Evolutionary conservation across 2,797 vertebrate species (phyloP), one percentile per base, ranked within the genome.

Genomic region (Anas acuta): DNA sequence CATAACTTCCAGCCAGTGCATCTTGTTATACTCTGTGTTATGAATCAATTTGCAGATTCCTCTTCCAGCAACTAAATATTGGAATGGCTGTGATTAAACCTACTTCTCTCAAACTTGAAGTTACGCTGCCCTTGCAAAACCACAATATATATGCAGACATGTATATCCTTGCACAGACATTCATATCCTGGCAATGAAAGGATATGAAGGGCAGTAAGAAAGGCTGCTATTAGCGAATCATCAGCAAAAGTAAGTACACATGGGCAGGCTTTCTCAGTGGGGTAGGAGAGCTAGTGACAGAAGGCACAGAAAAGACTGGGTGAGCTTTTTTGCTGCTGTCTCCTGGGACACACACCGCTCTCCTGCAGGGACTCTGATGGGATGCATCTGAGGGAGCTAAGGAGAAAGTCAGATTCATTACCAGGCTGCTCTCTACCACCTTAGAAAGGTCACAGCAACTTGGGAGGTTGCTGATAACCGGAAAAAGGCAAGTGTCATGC

Each of bases 1-100:
- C 60, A 32, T 69, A 81, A 71, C 60, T 86, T 83, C 11, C 58
- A 78, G 25, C 61, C 66, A 33, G 66, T 54, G 76, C 79, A 66
- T 61, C 51, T 45, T 90, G 67, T 60, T 73, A 89, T 25, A 43
- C n/a, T 84, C 64, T 84, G 60, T 22, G 39, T 74, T 69, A 80
- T n/a, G 49, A 85, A 80, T 80, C n/a, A 37, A 64, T 83, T 67
- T 67, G 39, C 65, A 89, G 65, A 87, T 74, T 56, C 56, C 74
- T 45, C 14, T 28, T 18, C 11, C 35, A 26, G 30, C 47, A 86
- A 35, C 19, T 65, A 41, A 62, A 79, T 35, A 70, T 2, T 54
- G 56, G 9, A 73, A 80, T 47, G 57, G 37, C 49, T 71, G 10
- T 33, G 41, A 85, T 43, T 77, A 83, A 64, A 66, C 39, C 35